Percentiles rank a stretch among this genome's conserved stretches.
phyloP scores from a whole-genome alignment of 2,797 vertebrate species.

The Paratrypauchen microcephalus region DNA sequence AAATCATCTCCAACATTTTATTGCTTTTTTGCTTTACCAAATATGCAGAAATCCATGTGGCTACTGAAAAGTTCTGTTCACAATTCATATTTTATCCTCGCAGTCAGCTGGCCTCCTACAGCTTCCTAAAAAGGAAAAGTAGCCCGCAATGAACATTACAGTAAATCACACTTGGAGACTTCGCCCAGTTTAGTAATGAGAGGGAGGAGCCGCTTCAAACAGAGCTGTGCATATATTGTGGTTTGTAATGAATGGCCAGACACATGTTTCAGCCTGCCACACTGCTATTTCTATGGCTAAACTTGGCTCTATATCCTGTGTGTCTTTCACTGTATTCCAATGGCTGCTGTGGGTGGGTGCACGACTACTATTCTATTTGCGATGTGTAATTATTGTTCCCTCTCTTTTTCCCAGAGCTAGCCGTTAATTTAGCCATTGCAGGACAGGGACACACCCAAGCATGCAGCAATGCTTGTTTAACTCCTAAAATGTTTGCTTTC shows the following conservation, averaged over 20 bases:
- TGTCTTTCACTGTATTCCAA: conserved; percentile 37
- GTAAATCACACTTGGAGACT: conserved; percentile 36
- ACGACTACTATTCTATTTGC: conserved; percentile 60
- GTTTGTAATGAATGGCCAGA: conserved; percentile 66
- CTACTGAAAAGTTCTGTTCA: conserved; percentile 15
- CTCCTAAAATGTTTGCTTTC: conserved; percentile 24
- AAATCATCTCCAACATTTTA: too few species aligned
- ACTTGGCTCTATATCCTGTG: conserved; percentile 34
- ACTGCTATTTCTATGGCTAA: conserved; percentile 53
- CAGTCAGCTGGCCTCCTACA: conserved; percentile 25
- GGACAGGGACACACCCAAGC: conserved; percentile 67
- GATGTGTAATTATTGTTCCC: conserved; percentile 67
- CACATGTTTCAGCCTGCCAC: conserved; percentile 56
- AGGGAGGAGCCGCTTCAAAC: conserved; percentile 58
- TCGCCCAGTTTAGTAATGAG: conserved; percentile 67
- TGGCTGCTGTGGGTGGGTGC: conserved; percentile 61
- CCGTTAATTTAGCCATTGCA: conserved; percentile 63
- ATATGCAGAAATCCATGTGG: neutral
- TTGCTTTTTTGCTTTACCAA: neutral
- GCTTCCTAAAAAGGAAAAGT: conserved; percentile 46
- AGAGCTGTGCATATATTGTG: conserved; percentile 41
- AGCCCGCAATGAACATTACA: conserved; percentile 39
- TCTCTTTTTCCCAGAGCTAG: conserved; percentile 47
- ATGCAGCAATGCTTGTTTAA: neutral
- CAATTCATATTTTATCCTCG: neutral